Percentiles rank a stretch among this genome's conserved stretches.
These are phyloP conservation scores for Epinephelus coioides DNA, from an alignment of 2,797 vertebrate species.

Conservation along the genomic window DNA sequence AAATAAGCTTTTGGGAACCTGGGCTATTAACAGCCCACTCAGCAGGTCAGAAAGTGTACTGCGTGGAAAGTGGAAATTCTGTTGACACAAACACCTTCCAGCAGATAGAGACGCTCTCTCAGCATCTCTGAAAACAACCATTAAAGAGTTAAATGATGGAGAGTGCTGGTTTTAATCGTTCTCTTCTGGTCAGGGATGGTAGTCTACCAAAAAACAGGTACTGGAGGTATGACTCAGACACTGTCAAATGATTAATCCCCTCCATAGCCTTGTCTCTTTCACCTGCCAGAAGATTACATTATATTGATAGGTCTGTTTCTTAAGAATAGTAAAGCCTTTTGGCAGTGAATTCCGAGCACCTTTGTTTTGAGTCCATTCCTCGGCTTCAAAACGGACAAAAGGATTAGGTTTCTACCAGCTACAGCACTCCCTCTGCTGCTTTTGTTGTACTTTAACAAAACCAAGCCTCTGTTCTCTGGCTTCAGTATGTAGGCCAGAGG, in stretches of 20 bases:
- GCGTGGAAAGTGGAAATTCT: neutral
- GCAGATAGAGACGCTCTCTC: neutral
- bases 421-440: conserved; percentile 40
- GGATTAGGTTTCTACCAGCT: conserved; percentile 59
- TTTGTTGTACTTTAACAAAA: conserved; percentile 76
- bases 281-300: neutral
- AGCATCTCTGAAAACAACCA: neutral
- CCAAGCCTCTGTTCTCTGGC: conserved; percentile 46
- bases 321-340: neutral
- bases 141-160: neutral
- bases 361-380: conserved; percentile 43
- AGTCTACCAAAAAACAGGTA: neutral
- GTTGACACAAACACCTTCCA: neutral
- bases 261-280: neutral
- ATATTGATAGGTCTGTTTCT: neutral
- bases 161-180: neutral
- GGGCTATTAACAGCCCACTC: conserved; percentile 17
- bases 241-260: neutral
- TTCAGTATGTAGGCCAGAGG: conserved; percentile 62
- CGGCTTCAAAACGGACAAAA: conserved; percentile 49
- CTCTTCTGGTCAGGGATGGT: neutral
- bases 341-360: neutral
- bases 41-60: conserved; percentile 38
- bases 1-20: neutral
- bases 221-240: neutral